Percentiles rank a stretch among this genome's conserved stretches.
Conservation (phyloP, 2,797 vertebrate species). For the Coracias cyanogaster region DNA sequence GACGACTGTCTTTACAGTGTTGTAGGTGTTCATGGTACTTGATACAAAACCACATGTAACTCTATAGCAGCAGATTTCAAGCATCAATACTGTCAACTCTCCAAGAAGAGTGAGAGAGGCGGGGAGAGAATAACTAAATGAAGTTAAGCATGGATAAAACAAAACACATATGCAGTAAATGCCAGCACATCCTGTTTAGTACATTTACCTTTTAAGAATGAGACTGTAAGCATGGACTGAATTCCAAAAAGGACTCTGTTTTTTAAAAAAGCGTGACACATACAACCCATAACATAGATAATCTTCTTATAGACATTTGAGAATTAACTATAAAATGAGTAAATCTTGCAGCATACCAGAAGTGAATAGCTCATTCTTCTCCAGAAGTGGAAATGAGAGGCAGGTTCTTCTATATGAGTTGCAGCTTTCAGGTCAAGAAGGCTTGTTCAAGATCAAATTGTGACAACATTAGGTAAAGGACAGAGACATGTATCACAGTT, state of each 20-base stretch:
- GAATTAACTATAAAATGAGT: background rate
- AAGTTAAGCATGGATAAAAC: background rate
- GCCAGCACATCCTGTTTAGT: background rate
- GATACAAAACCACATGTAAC: background rate
- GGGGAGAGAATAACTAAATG: background rate
- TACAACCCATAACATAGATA: conserved; percentile 11
- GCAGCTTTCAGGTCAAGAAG: background rate
- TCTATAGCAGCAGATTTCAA: background rate
- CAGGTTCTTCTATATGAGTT: background rate
- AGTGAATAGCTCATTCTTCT: background rate
- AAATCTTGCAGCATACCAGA: background rate
- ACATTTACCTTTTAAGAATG: background rate
- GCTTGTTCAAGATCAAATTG: background rate
- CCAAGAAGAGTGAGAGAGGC: background rate
- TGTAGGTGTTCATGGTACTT: background rate
- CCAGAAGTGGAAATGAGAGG: background rate
- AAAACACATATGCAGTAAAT: background rate
- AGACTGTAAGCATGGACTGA: background rate
- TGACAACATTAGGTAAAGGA: background rate
- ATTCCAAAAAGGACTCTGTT: conserved; percentile 2
- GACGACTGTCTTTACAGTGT: background rate
- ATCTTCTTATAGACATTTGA: conserved; percentile 30
- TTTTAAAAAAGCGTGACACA: background rate
- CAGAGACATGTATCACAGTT: background rate
- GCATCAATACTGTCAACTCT: background rate